These are phyloP conservation scores for Pandion haliaetus DNA, from an alignment of 2,113 vertebrate species.

Conservation along the genomic window DNA sequence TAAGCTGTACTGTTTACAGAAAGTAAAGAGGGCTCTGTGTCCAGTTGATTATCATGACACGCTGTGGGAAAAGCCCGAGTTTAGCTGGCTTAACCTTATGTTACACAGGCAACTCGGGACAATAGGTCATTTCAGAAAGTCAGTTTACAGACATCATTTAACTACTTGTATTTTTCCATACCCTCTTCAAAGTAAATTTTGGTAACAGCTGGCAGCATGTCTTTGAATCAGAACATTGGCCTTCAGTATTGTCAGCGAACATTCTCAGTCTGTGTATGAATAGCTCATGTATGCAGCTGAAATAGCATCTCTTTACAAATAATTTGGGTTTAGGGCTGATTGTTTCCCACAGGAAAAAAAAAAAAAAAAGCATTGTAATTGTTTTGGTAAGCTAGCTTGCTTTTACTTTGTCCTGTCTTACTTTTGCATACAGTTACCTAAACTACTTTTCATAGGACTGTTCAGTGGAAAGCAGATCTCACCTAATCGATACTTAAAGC, in stretches of 20 bases:
- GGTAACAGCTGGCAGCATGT: not conserved
- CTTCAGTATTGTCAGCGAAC: not conserved
- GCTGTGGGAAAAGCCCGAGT: not conserved
- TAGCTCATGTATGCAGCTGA: fast-evolving
- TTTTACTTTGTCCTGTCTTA: not conserved
- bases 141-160: not conserved
- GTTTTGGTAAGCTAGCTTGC: not conserved
- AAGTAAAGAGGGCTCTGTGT: not conserved
- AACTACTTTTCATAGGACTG: not conserved
- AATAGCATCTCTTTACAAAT: not conserved
- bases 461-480: not conserved
- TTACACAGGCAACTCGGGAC: not conserved
- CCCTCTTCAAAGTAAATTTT: not conserved
- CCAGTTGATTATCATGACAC: not conserved
- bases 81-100: not conserved
- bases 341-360: not conserved
- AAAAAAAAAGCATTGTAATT: not conserved
- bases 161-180: not conserved
- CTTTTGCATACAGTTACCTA: not conserved
- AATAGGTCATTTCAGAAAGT: not conserved
- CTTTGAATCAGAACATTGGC: not conserved
- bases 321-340: not conserved
- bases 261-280: not conserved
- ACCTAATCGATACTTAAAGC: not conserved
- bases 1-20: not conserved